Base-by-base conservation (phyloP, 2,797 vertebrate species). In the Chlorospingus semifuscus region DNA sequence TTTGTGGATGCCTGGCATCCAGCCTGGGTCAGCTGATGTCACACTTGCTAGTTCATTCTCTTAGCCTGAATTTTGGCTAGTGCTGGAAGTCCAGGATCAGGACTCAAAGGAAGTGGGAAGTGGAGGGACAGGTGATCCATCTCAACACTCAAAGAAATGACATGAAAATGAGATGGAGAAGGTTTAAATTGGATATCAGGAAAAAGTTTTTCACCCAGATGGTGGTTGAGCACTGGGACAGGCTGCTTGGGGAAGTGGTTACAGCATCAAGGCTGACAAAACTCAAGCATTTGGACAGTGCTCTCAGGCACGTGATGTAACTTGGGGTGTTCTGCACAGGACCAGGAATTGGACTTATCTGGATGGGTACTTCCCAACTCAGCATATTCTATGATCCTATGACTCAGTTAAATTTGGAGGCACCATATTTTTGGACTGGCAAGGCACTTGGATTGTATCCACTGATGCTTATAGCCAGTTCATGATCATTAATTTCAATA, bases 21-120 rank as follows among this genome's bases (percentile, higher is more conserved):
- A 0, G n/a, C 21, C 8, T 10, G 8, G 11, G 13, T 32, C 13
- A 52, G 13, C 8, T 13, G 22, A 36, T 1, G 1, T 17, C n/a
- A 22, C 17, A 26, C 21, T 6, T 52, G 55, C 12, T 64, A 47
- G 15, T 20, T 65, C 11, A 15, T 44, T 77, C 4, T 34, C 72
- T 42, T n/a, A 44, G 20, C 52, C 26, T 41, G 20, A 78, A 32
- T 78, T 61, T 78, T 81, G 11, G 3, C 10, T 74, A 24, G 12
- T 27, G 5, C 20, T 70, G 42, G 27, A 37, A 76, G 72, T n/a
- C 6, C 37, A 65, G 11, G 1, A 2, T 39, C 41, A 69, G 20
- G 37, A 57, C 17, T 46, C 44, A 39, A 15, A 44, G 6, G 16
- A 72, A 39, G 6, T 39, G 26, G 9, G 13, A 65, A 37, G 19